Conservation (phyloP, 2,888 invertebrate species). For the Sepioteuthis lessoniana region DNA sequence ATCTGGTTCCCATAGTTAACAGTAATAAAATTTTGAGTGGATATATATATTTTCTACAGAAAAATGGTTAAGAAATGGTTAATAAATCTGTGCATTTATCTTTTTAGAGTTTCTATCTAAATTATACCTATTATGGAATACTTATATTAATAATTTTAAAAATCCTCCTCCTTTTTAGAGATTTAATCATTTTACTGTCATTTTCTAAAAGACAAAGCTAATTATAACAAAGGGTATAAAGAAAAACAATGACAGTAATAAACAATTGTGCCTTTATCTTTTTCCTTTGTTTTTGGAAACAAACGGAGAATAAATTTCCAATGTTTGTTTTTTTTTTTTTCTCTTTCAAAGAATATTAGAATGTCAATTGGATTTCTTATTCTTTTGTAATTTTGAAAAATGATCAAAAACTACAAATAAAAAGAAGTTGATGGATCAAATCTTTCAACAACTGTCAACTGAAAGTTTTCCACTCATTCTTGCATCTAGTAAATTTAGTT, state of each 20-base stretch:
- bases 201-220: neutral
- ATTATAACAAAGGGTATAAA: neutral
- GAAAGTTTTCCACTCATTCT: neutral
- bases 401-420: neutral
- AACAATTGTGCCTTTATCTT: neutral
- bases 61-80: too few relatives aligned
- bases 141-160: neutral
- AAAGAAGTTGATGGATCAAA: neutral
- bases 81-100: neutral
- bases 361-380: neutral
- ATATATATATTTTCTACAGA: too few relatives aligned
- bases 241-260: neutral
- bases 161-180: neutral
- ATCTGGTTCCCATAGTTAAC: too few relatives aligned
- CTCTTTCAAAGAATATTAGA: neutral
- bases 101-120: neutral
- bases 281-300: neutral
- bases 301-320: neutral
- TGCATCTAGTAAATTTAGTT: neutral
- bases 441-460: neutral
- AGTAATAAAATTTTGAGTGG: too few relatives aligned
- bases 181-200: slow-evolving; percentile 23
- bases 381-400: neutral
- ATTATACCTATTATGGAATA: neutral
- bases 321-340: neutral